Base-by-base conservation (phyloP, 1,140 invertebrate genomes). In the Heliconius hermathena region DNA sequence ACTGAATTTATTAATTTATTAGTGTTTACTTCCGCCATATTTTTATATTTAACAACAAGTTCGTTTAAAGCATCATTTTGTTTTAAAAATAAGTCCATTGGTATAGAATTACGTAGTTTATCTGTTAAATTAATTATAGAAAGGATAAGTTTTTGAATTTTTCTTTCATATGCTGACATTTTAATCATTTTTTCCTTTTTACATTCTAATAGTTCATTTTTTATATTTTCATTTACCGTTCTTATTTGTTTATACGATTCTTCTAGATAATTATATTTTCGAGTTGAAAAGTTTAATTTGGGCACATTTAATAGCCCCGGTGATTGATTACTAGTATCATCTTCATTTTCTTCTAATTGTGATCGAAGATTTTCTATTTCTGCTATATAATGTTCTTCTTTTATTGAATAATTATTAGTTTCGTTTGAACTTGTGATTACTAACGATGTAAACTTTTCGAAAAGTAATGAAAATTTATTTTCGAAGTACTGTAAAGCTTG, bases 321-420 rank as follows among this genome's bases (percentile, higher is more conserved):
- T 1, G 93, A 94, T 60, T 76, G 76, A 57, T 89, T 87, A 78
- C 91, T 91, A n/a, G 76, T 77, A 82, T 91, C 91, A 41, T 94
- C 91, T 57, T 90, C 90, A 74, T 84, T 81, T 81, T 87, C 79
- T 75, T 82, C 73, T 75, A 93, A 76, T 80, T 87, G 86, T 11
- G 82, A 76, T 81, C 88, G 91, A 57, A 95, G 88, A 83, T 90
- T 90, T 87, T 92, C 90, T 71, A 95, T 94, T 87, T 94, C 85
- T 9, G 89, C 88, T 83, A 91, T 94, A 70, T 94, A 94, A 22
- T 89, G 83, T 86, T 94, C 91, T 90, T 95, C 94, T 85, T 90
- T 84, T 77, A 91, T 81, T 26, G 78, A 72, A 93, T 93, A 95
- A 81, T 90, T 89, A 54, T 89, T 93, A 60, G 88, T 86, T 76